Conservation (phyloP, 2,113 vertebrate genomes). For the Circaetus cinerascens region DNA sequence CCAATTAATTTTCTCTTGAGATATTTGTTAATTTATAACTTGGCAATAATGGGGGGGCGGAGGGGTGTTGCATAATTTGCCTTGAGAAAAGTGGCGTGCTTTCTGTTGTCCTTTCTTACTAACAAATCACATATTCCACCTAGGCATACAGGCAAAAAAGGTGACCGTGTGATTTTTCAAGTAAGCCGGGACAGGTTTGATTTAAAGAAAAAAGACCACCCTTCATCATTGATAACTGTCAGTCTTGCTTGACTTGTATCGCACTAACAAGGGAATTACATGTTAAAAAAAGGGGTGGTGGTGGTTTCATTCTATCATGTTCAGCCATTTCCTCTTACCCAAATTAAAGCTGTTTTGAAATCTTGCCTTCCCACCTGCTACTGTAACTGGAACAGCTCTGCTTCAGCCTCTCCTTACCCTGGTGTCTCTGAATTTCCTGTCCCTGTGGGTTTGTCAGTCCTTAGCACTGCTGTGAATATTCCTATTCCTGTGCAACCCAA, state of each 20-base stretch:
- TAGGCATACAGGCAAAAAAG: neutral
- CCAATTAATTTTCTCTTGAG: neutral
- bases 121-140: neutral
- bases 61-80: neutral
- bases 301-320: neutral
- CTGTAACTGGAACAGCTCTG: constrained; percentile 43
- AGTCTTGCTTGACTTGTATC: neutral
- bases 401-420: constrained; percentile 30
- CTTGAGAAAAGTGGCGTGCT: neutral
- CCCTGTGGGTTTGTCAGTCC: constrained; percentile 48
- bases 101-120: neutral
- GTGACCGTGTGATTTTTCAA: neutral
- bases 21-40: neutral
- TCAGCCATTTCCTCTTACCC: constrained; percentile 28
- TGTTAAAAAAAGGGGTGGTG: neutral
- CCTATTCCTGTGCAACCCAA: constrained; percentile 57
- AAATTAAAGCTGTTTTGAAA: constrained; percentile 39
- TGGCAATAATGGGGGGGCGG: neutral
- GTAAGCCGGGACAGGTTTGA: neutral
- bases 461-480: constrained; percentile 44
- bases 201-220: neutral
- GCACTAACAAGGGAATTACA: neutral
- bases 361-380: constrained; percentile 50
- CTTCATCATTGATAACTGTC: neutral
- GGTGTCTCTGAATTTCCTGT: constrained; percentile 42